These are phyloP conservation scores for Characodon lateralis DNA, from an alignment of 2,797 vertebrate species.

Conservation along the genomic window DNA sequence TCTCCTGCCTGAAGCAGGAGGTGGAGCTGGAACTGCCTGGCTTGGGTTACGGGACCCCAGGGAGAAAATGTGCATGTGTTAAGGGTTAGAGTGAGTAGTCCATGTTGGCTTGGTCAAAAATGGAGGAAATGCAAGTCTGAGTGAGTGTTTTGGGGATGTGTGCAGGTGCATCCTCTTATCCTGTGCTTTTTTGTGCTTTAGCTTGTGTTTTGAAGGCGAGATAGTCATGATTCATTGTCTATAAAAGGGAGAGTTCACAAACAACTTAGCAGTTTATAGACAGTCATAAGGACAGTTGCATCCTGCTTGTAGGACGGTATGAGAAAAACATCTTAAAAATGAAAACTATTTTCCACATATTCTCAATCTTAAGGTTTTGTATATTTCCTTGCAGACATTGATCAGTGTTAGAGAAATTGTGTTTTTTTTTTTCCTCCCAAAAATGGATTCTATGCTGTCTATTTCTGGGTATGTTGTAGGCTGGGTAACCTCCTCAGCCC, in stretches of 20 bases:
- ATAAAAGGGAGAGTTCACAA: conserved; percentile 40
- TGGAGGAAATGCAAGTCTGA: conserved; percentile 43
- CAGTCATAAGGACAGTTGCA: conserved; percentile 67
- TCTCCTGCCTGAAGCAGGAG: conserved; percentile 62
- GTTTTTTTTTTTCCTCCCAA: conserved; percentile 33
- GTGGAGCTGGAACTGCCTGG: conserved; percentile 54
- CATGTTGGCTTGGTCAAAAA: conserved; percentile 46
- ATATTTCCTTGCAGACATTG: conserved; percentile 18
- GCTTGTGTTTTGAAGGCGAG: conserved; percentile 19
- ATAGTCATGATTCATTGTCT: conserved; percentile 62
- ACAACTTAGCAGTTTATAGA: conserved; percentile 55
- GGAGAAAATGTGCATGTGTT: conserved; percentile 35
- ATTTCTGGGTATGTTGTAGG: conserved; percentile 46
- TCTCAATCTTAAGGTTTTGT: conserved; percentile 22
- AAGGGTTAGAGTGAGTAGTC: conserved; percentile 44
- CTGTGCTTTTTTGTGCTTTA: conserved; percentile 47
- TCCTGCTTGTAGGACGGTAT: conserved; percentile 54
- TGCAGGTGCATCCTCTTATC: conserved; percentile 62
- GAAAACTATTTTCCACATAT: conserved; percentile 27
- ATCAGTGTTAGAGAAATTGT: conserved; percentile 42
- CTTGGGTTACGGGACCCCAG: conserved; percentile 56
- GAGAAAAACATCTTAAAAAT: conserved; percentile 37
- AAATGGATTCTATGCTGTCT: conserved; percentile 33
- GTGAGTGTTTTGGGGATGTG: not conserved
- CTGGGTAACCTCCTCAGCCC: conserved; percentile 59